Percentiles rank a stretch among this genome's conserved stretches.
These are phyloP conservation scores for Alloplasta piceator DNA, from an alignment of 2,888 invertebrate species.

Conservation along the genomic window DNA sequence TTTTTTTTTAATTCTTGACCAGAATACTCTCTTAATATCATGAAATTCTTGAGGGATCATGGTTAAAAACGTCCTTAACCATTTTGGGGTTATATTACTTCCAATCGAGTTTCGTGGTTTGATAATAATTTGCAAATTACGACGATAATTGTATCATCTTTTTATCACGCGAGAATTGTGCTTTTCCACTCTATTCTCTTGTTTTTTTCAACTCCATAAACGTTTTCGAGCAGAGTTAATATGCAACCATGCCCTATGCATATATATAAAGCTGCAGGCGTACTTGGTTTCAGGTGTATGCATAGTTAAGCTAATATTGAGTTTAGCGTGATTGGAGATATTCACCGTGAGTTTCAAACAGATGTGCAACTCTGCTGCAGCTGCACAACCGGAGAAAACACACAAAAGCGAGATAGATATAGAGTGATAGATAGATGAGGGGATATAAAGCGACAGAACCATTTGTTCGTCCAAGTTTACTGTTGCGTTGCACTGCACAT, in stretches of 20 bases:
- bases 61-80: too few species aligned
- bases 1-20: too few species aligned
- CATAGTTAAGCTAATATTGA: constrained; percentile 41
- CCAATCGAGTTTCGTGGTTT: too few species aligned
- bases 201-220: constrained; percentile 7
- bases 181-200: background rate
- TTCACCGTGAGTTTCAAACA: constrained; percentile 25
- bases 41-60: background rate
- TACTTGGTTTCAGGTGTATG: constrained; percentile 5
- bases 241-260: background rate
- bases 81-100: too few species aligned
- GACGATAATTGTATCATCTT: constrained; percentile 3
- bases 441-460: too few species aligned
- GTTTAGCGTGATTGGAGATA: constrained; percentile 47
- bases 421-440: background rate
- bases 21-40: constrained; percentile 5
- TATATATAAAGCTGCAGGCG: constrained; percentile 1
- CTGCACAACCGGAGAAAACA: background rate
- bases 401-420: background rate
- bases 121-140: background rate
- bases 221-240: constrained; percentile 9
- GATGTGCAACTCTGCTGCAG: background rate
- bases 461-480: too few species aligned
- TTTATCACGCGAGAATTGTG: background rate
- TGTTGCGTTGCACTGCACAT: background rate